These are phyloP conservation scores for Megathymus violae DNA, from an alignment of 1,140 invertebrate genomes.

Conservation along the genomic window DNA sequence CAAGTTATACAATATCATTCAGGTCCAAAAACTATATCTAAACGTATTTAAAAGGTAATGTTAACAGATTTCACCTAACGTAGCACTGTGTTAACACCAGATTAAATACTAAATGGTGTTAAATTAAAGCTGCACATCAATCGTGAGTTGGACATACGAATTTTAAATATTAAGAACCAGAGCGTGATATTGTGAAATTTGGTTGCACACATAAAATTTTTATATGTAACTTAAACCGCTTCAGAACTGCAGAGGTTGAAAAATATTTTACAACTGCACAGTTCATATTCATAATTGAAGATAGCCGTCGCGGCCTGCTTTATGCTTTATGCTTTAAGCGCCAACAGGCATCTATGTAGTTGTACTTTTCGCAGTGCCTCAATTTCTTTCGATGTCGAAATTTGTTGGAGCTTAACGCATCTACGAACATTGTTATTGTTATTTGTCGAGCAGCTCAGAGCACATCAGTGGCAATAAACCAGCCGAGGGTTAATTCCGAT, in stretches of 20 bases:
- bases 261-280: constrained; percentile 21
- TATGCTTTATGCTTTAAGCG: constrained; percentile 28
- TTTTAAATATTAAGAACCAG: too few relatives aligned
- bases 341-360: constrained; percentile 34
- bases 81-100: too few relatives aligned
- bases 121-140: too few relatives aligned
- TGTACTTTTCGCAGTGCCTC: constrained; percentile 19
- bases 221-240: neutral
- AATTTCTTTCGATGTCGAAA: constrained; percentile 30
- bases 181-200: too few relatives aligned
- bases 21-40: too few relatives aligned
- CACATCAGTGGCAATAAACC: constrained; percentile 56
- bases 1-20: too few relatives aligned
- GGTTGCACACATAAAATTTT: too few relatives aligned
- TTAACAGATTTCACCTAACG: too few relatives aligned
- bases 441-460: constrained; percentile 47
- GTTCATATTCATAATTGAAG: constrained; percentile 23
- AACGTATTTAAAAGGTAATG: too few relatives aligned
- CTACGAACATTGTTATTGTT: constrained; percentile 33
- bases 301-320: constrained; percentile 9
- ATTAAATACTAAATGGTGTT: too few relatives aligned
- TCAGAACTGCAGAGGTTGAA: neutral
- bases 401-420: constrained; percentile 29
- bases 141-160: too few relatives aligned
- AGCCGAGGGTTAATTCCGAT: constrained; percentile 57